Conservation (phyloP, 2,113 vertebrate species). For the Nesogale talazaci region DNA sequence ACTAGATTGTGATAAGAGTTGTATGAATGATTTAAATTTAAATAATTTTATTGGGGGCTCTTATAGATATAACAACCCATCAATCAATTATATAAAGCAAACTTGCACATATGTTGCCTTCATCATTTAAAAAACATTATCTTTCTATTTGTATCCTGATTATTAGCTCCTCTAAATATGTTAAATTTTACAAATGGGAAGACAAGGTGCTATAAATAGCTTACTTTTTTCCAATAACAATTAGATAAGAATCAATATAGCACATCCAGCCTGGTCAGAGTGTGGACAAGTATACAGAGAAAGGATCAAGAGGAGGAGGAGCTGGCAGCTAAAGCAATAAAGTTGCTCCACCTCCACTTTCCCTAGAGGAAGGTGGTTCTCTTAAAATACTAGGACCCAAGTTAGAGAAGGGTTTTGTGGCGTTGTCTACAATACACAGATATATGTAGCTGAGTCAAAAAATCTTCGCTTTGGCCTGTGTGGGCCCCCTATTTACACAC, state of each 20-base stretch:
- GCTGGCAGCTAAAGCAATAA: neutral
- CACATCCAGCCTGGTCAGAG: neutral
- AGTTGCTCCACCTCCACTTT: neutral
- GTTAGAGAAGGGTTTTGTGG: neutral
- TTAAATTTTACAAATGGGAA: too few relatives aligned
- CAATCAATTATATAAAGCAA: too few relatives aligned
- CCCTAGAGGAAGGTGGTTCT: neutral
- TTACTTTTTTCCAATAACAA: neutral
- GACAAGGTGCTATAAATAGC: fast-evolving
- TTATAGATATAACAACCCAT: too few relatives aligned
- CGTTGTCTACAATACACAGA: neutral
- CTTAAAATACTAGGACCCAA: neutral
- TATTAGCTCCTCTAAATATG: too few relatives aligned
- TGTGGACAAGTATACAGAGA: fast-evolving
- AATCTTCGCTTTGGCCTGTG: neutral
- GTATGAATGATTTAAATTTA: too few relatives aligned
- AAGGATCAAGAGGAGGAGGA: neutral
- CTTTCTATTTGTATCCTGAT: too few relatives aligned
- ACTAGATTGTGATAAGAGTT: too few relatives aligned
- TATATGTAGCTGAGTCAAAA: neutral
- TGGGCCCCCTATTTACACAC: neutral
- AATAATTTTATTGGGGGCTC: too few relatives aligned
- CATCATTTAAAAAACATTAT: too few relatives aligned
- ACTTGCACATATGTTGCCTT: too few relatives aligned
- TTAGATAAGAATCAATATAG: neutral